These are phyloP conservation scores for Cataglyphis hispanica DNA, from an alignment of 1,140 invertebrate species.

Conservation along the genomic window DNA sequence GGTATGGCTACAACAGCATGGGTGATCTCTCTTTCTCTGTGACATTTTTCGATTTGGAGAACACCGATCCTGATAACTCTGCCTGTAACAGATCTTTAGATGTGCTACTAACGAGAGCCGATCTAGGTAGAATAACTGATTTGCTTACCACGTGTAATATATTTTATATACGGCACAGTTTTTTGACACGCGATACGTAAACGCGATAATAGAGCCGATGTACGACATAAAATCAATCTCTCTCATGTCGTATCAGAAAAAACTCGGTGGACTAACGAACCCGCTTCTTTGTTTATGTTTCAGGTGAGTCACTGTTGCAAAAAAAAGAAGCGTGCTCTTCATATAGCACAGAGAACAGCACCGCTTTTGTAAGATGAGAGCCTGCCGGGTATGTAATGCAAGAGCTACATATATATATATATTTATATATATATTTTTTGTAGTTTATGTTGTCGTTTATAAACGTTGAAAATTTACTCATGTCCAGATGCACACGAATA, in stretches of 20 bases:
- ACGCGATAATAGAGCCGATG: constrained; percentile 52
- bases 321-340: constrained; percentile 31
- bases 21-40: constrained; percentile 19
- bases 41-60: constrained; percentile 25
- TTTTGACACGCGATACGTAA: constrained; percentile 38
- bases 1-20: not conserved
- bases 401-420: not conserved
- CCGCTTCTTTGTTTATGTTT: constrained; percentile 74
- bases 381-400: constrained; percentile 32
- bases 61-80: constrained; percentile 5
- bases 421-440: not conserved
- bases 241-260: constrained; percentile 39
- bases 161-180: constrained; percentile 18
- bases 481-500: not conserved
- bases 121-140: constrained; percentile 55
- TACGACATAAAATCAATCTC: constrained; percentile 71
- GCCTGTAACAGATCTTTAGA: constrained; percentile 16
- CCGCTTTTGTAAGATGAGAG: constrained; percentile 54
- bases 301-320: constrained; percentile 74
- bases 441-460: constrained; percentile 42
- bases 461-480: constrained; percentile 43
- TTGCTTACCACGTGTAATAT: constrained; percentile 30
- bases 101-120: constrained; percentile 44
- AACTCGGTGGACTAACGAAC: constrained; percentile 72
- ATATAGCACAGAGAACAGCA: constrained; percentile 32